These are phyloP conservation scores for Oxyteleia sp. DNA, from an alignment of 2,888 invertebrate species.

Conservation along the genomic window DNA sequence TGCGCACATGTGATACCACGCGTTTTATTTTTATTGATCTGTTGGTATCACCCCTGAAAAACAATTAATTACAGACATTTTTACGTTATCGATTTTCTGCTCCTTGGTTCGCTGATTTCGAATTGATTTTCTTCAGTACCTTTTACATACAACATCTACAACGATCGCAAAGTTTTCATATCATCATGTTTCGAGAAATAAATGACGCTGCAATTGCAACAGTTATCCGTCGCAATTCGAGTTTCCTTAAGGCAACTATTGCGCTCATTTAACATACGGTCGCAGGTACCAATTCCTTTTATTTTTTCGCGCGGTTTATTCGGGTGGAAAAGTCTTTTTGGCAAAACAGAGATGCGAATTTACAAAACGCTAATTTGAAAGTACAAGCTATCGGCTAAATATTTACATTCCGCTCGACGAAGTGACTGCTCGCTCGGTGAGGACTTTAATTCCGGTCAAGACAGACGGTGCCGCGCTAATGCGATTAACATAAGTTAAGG, in stretches of 20 bases:
- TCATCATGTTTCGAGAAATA: too few species aligned
- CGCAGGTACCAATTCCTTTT: conserved; percentile 13
- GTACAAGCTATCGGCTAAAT: conserved; percentile 47
- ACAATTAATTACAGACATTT: conserved; percentile 65
- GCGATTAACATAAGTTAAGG: conserved; percentile 13
- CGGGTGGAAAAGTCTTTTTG: conserved; percentile 22
- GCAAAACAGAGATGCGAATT: conserved; percentile 46
- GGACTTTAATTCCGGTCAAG: conserved; percentile 43
- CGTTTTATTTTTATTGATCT: conserved; percentile 71
- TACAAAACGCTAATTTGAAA: conserved; percentile 55
- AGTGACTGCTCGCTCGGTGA: conserved; percentile 30
- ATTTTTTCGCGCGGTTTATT: conserved; percentile 39
- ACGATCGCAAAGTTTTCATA: too few species aligned
- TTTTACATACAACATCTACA: background rate
- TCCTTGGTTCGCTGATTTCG: conserved; percentile 52
- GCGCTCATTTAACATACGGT: too few species aligned
- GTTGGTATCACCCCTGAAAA: conserved; percentile 71
- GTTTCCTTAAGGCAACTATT: conserved; percentile 12
- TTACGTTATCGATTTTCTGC: conserved; percentile 38
- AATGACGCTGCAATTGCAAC: background rate
- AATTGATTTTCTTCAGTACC: conserved; percentile 54
- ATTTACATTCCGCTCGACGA: conserved; percentile 51
- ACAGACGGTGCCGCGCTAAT: conserved; percentile 15
- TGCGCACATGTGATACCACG: conserved; percentile 64
- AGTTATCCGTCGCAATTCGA: background rate